Evolutionary conservation across 1,140 invertebrate species (phyloP), one percentile per base, ranked within the genome.

Genomic region (Tetraneura akinire): DNA sequence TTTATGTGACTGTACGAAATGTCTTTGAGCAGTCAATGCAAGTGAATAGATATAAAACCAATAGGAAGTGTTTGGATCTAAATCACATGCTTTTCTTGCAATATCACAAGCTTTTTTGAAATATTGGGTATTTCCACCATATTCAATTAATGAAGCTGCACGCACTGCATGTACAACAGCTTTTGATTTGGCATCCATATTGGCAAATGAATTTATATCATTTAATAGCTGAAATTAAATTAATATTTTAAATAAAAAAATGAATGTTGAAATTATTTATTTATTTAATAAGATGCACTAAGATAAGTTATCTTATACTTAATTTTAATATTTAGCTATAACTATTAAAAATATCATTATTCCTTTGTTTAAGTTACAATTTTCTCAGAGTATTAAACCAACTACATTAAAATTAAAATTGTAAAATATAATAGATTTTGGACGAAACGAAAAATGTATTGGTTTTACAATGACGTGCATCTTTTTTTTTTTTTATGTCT

Each of bases 1-100:
- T 11, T 78, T 78, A 23, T 29, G 13, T 9, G 73, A 42, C 0
- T 62, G 21, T 78, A 45, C 45, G 10, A 47, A 45, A 8, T 26
- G 32, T 13, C 73, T 78, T 78, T 78, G 29, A 16, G 53, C 42
- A 47, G 51, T 47, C 37, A 78, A 57, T 23, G 26, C n/a, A 78
- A 60, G 29, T 45, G 73, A 78, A 60, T 57, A 23, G 9, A 78
- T 45, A 78, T 78, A 78, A 78, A 78, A 78, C 73, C 73, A 78
- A 60, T 62, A 13, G 3, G 73, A 60, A 45, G 51, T 57, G 42
- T 37, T 78, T 45, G 73, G 73, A 60, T 78, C 32, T 14, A 78
- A 78, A 60, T 45, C 55, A 45, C 73, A 78, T 42, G 73, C 73
- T 78, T 42, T 78, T 60, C 29, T 78, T 16, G n/a, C 55, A 62